A percentile compares a stretch with the other conserved stretches of the same genome.
Evolutionary conservation across 2,888 invertebrate species (phyloP).

Genomic region (Synanthedon tipuliformis): DNA sequence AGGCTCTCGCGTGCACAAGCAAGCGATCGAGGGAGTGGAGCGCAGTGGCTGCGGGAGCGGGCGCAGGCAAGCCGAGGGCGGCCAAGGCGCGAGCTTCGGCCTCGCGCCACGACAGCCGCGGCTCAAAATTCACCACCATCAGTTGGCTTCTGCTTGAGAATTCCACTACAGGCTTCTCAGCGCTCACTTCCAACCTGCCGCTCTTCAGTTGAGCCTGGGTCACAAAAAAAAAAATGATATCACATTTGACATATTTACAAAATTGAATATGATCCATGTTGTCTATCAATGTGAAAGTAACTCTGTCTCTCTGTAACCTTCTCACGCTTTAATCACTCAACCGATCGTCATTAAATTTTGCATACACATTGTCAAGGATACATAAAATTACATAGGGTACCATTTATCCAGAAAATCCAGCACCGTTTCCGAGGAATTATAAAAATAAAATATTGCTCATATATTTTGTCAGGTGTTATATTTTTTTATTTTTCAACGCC

Average conservation of each 20-base stretch:
- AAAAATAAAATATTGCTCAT: too few species aligned
- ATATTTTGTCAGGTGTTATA: too few species aligned
- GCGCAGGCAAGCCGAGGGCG: conserved; percentile 82
- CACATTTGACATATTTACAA: too few species aligned
- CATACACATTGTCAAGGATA: too few species aligned
- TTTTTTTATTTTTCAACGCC: too few species aligned
- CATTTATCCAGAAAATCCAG: background rate
- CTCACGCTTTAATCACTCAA: too few species aligned
- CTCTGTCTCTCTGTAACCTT: too few species aligned
- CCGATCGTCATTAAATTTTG: too few species aligned
- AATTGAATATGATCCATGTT: too few species aligned
- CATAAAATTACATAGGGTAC: background rate
- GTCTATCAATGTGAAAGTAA: too few species aligned
- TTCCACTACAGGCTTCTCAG: conserved; percentile 82
- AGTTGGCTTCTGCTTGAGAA: conserved; percentile 78
- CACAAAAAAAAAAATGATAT: too few species aligned
- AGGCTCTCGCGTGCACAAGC: conserved; percentile 83
- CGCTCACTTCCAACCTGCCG: conserved; percentile 35
- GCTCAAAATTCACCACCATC: conserved; percentile 93
- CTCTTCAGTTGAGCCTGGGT: conserved; percentile 47
- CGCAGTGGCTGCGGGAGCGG: conserved; percentile 78
- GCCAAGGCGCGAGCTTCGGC: conserved; percentile 90
- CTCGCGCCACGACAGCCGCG: conserved; percentile 84
- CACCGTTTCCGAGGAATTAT: too few species aligned
- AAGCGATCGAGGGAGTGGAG: conserved; percentile 81